Base-by-base conservation (phyloP, 2,797 vertebrate species). In the Acanthiza pusilla region DNA sequence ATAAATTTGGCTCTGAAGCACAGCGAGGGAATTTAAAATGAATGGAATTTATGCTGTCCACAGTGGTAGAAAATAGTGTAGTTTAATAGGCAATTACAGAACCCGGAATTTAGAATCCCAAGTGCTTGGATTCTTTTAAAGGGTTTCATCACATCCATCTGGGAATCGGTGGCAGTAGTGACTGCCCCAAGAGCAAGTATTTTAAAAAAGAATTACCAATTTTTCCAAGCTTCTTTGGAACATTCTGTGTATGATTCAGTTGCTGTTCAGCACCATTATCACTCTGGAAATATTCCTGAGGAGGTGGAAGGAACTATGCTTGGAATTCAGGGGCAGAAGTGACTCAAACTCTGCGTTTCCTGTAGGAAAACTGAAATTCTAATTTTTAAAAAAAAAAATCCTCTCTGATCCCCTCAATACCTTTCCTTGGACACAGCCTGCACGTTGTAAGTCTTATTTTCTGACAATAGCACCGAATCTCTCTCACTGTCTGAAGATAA, bases 271-370 rank as follows among this genome's bases (percentile, higher is more conserved):
- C 78, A 55, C 53, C 88, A 3, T 91, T 75, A 55, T n/a, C 94
- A 63, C 90, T 91, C 91, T 92, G 91, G 94, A 95, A 93, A 92
- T 93, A 91, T 74, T 95, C 85, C 86, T 63, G 92, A 95, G 94
- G 87, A 79, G 95, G 94, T 88, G 88, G 95, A 87, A 91, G 68
- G 84, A 93, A 9, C 92, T 94, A 8, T 85, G 93, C 92, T 91
- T 94, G 86, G 91, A 92, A 91, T 89, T 82, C 72, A 92, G 75
- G 95, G 88, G 80, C 81, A 95, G 86, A n/a, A 95, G 74, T 87
- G 92, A 94, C 91, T 96, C 87, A 92, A 79, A 86, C 73, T 78
- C 91, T 16, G 11, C 7, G 1, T 71, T 95, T 95, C 92, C 80
- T 88, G 84, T 30, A 84, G 57, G 76, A 90, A 89, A 94, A 78